Evolutionary conservation across 2,113 vertebrate genomes (phyloP).

Genomic region (Dipodomys stephensi): DNA sequence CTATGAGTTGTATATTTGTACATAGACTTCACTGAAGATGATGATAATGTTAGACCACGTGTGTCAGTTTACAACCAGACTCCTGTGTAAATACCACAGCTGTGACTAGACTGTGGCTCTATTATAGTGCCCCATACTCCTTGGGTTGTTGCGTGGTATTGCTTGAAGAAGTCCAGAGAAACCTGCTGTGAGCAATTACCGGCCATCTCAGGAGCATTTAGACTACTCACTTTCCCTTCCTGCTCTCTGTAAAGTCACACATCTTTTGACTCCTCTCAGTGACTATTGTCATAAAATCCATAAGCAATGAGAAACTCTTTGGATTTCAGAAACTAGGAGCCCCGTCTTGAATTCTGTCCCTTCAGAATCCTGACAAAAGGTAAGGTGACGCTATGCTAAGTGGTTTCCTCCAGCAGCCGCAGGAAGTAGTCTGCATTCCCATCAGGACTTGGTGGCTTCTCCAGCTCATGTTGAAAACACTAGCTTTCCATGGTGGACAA

Average conservation of each 20-base stretch:
- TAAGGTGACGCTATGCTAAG: background rate
- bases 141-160: too few species aligned
- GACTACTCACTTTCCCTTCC: background rate
- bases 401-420: background rate
- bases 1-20: too few species aligned
- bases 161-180: background rate
- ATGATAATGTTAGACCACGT: too few species aligned
- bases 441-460: too few species aligned
- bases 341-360: background rate
- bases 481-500: background rate
- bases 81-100: background rate
- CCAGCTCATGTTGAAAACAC: background rate
- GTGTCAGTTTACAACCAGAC: too few species aligned
- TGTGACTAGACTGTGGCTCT: background rate
- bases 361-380: background rate
- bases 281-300: background rate
- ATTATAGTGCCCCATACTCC: too few species aligned
- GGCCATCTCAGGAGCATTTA: too few species aligned
- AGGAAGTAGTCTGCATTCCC: background rate
- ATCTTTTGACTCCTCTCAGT: background rate
- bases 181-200: background rate
- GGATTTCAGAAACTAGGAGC: background rate
- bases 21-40: too few species aligned
- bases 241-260: background rate
- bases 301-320: background rate